phyloP scores from a whole-genome alignment of 2,888 invertebrate species.

The Caenorhabditis afra region DNA sequence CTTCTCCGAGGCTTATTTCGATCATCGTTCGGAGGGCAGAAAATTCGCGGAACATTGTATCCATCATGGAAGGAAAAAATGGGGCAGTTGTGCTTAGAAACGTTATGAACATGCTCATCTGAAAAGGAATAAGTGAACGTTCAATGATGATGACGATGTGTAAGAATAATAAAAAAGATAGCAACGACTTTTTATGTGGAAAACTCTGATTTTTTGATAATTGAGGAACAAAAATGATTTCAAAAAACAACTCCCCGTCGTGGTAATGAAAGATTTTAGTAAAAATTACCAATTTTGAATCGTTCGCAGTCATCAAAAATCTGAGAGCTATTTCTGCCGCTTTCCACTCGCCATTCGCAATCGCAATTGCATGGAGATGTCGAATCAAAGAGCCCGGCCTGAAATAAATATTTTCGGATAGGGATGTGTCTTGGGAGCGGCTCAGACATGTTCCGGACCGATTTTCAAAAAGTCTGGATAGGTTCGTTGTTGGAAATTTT shows the following conservation, averaged over 20 bases:
- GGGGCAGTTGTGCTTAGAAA: slow-evolving; percentile 17
- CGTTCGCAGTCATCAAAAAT: slow-evolving; percentile 32
- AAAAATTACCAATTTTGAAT: background rate
- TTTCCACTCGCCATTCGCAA: slow-evolving; percentile 60
- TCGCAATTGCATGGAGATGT: slow-evolving; percentile 67
- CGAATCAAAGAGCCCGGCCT: slow-evolving; percentile 50
- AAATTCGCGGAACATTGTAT: slow-evolving; percentile 45
- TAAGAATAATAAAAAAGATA: no score
- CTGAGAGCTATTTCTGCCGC: slow-evolving; percentile 67
- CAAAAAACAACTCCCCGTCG: no score
- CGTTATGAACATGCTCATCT: slow-evolving; percentile 39
- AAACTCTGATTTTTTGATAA: no score
- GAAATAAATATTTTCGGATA: background rate
- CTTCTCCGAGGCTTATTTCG: slow-evolving; percentile 9
- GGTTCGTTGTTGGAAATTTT: no score
- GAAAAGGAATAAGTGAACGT: no score
- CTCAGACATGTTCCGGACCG: no score
- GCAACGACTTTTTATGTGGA: no score
- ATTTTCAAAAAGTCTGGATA: no score
- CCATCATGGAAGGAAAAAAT: slow-evolving; percentile 57
- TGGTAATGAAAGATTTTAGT: no score
- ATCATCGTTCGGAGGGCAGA: slow-evolving; percentile 28
- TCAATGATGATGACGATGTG: no score
- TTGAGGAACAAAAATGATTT: no score
- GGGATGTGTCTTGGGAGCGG: no score